Evolutionary conservation across 2,888 invertebrate species (phyloP).

Genomic region (Polyommatus icarus): DNA sequence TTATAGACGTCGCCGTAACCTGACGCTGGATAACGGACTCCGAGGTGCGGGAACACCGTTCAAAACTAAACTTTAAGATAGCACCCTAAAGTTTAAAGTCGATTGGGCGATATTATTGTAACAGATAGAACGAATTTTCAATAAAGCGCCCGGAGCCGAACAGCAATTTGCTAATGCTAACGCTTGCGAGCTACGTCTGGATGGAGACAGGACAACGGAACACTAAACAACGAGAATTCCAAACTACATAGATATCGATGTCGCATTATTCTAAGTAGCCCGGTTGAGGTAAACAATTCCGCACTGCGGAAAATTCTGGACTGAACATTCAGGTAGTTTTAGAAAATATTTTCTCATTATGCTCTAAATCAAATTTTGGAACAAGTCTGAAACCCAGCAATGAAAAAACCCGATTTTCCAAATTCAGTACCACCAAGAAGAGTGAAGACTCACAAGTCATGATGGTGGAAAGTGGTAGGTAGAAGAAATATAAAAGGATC

Average conservation of each 20-base stretch:
- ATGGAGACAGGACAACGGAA: constrained; percentile 65
- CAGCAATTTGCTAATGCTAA: constrained; percentile 69
- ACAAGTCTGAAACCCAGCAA: too few species aligned
- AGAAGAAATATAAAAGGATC: neutral
- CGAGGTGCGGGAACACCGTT: constrained; percentile 52
- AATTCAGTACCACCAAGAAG: too few species aligned
- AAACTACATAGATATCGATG: constrained; percentile 8
- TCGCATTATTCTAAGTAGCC: neutral
- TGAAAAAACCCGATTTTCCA: too few species aligned
- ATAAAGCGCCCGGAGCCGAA: constrained; percentile 74
- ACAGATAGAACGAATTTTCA: constrained; percentile 77
- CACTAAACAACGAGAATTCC: constrained; percentile 56
- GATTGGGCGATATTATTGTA: constrained; percentile 52
- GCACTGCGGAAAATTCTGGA: neutral
- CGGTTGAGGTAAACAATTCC: neutral
- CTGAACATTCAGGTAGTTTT: neutral
- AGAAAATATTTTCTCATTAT: neutral
- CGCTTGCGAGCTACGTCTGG: constrained; percentile 52
- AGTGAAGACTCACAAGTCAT: too few species aligned
- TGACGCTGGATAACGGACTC: constrained; percentile 79
- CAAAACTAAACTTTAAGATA: constrained; percentile 52
- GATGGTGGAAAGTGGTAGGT: too few species aligned
- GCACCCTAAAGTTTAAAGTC: constrained; percentile 32
- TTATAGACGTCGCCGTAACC: constrained; percentile 80
- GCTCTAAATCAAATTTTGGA: too few species aligned